Base-by-base conservation (phyloP, 2,113 vertebrate species). In the Nerophis ophidion region DNA sequence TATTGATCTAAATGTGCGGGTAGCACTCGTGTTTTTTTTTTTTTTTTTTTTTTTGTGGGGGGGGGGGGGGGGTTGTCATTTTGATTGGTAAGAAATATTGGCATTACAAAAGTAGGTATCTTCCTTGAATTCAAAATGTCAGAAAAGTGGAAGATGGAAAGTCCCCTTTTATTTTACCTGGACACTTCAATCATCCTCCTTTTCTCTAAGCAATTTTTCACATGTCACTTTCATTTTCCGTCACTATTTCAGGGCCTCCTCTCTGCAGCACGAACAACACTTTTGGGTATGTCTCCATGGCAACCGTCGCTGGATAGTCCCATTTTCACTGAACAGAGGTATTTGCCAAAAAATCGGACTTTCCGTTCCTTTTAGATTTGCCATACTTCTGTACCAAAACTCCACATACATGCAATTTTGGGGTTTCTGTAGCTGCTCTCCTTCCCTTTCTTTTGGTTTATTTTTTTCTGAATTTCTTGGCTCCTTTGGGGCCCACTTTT, bases 281-380 rank as follows among this genome's bases (percentile, higher is more conserved):
- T 85, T 72, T 83, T 75, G 59, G 71, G 70, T 2, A 9, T 44
- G 66, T 81, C 80, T 78, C 81, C 77, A 74, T 81, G 74, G 71
- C 63, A 77, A 76, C 71, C 42, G 34, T 68, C 51, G 6, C 51
- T 72, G 77, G 72, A 81, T 83, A 70, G 75, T 80, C 79, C 44
- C 34, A 26, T 66, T 57, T 53, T 42, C 51, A 61, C 45, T 51
- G 58, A 60, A 48, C 6, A 35, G 61, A 63, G 61, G 17, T 8
- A 7, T 26, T 55, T 53, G 14, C 65, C 6, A 54, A 63, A 68
- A 17, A 63, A 59, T 70, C 14, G 8, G n/a, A 66, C 63, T 60
- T 63, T 50, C 63, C 50, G 11, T n/a, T 48, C 48, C 60, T 65
- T 66, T 10, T n/a, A 64, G 33, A 54, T 74, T 74, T 64, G 40